phyloP scores from a whole-genome alignment of 2,888 invertebrate species.

The Mimas tiliae region DNA sequence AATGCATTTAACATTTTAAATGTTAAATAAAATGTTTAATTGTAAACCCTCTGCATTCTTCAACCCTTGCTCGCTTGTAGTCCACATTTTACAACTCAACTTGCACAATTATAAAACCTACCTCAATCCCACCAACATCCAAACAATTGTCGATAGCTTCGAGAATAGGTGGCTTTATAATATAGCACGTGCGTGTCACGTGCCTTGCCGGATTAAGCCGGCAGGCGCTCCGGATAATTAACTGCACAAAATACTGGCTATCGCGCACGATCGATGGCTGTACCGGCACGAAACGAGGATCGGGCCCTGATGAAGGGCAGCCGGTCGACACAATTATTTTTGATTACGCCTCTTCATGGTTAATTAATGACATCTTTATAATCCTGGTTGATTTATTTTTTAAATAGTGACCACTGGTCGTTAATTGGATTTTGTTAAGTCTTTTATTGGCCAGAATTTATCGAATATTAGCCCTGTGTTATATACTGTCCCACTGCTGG shows the following conservation, averaged over 20 bases:
- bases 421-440: conserved; percentile 2
- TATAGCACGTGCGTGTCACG: conserved; percentile 79
- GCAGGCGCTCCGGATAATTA: conserved; percentile 77
- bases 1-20: too few species aligned
- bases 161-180: conserved; percentile 57
- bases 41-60: too few species aligned
- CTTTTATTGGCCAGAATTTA: neutral
- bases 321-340: conserved; percentile 37
- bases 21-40: too few species aligned
- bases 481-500: neutral
- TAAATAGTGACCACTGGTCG: neutral
- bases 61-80: neutral
- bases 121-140: conserved; percentile 35
- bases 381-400: conserved; percentile 27
- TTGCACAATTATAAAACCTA: conserved; percentile 43
- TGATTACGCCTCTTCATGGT: conserved; percentile 34
- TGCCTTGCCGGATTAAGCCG: conserved; percentile 78
- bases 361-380: conserved; percentile 32
- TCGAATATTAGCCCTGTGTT: neutral
- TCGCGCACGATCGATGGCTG: conserved; percentile 65
- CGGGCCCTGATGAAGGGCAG: conserved; percentile 28
- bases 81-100: conserved; percentile 26
- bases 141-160: conserved; percentile 43
- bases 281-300: conserved; percentile 42
- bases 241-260: conserved; percentile 78